A percentile compares a stretch with the other conserved stretches of the same genome.
Conservation (phyloP, 2,113 vertebrate genomes). For the Cathartes aura region DNA sequence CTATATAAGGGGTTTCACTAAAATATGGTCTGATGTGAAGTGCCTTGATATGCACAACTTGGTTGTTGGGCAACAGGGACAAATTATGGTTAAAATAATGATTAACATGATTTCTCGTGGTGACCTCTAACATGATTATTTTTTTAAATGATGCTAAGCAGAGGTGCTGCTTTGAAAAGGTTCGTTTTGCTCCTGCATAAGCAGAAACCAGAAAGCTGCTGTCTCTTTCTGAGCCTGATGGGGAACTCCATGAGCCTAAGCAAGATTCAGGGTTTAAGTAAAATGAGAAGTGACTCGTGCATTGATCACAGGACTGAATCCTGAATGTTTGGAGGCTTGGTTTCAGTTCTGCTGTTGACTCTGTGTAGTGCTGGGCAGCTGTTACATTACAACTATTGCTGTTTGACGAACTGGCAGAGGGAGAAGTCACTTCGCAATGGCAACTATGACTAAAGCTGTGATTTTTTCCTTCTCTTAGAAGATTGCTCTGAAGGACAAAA, state of each 20-base stretch:
- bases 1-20: background rate
- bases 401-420: background rate
- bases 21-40: background rate
- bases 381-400: background rate
- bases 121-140: background rate
- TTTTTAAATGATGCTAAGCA: background rate
- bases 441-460: background rate
- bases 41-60: background rate
- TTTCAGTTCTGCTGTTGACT: conserved; percentile 18
- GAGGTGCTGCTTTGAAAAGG: background rate
- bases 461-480: background rate
- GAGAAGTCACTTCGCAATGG: background rate
- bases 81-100: background rate
- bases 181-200: background rate
- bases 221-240: background rate
- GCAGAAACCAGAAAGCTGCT: background rate
- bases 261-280: background rate
- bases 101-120: background rate
- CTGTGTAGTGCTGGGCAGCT: background rate
- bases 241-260: background rate
- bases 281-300: background rate
- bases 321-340: background rate
- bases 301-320: background rate
- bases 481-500: background rate
- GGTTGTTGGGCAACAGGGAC: background rate